phyloP scores from a whole-genome alignment of 2,797 vertebrate genomes.

The Mergus octosetaceus region DNA sequence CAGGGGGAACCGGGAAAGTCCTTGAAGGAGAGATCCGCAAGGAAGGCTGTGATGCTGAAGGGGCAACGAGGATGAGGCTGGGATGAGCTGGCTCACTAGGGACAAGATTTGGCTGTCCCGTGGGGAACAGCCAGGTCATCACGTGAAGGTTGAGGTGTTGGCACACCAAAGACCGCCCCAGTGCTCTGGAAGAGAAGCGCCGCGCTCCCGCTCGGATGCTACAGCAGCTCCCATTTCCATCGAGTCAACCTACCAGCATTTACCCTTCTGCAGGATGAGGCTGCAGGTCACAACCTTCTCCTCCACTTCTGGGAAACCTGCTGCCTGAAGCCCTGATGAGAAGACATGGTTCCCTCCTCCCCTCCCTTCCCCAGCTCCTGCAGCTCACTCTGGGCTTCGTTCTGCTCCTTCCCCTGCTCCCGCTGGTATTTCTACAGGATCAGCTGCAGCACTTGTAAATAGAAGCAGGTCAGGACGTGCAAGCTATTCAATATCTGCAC shows the following conservation, averaged over 20 bases:
- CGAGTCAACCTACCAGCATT: neutral
- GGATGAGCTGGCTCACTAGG: neutral
- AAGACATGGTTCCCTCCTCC: neutral
- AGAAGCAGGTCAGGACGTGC: conserved; percentile 17
- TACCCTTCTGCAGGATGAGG: neutral
- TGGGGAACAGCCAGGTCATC: neutral
- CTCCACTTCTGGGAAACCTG: neutral
- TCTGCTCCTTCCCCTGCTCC: neutral
- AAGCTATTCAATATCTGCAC: conserved; percentile 57
- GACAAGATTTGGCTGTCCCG: neutral
- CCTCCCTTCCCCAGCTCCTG: neutral
- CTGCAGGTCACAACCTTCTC: neutral
- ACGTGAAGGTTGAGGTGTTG: neutral
- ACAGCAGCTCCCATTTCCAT: neutral
- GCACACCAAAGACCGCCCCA: neutral
- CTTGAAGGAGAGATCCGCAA: neutral
- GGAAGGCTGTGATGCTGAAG: neutral
- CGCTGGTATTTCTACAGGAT: neutral
- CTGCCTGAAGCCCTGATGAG: neutral
- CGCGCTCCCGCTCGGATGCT: neutral
- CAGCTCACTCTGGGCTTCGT: fast-evolving
- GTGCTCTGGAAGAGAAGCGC: neutral
- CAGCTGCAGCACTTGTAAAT: conserved; percentile 54
- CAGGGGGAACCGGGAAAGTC: neutral
- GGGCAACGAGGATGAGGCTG: neutral